Base-by-base conservation (phyloP, 2,888 invertebrate genomes). In the Anthoptus insignis region DNA sequence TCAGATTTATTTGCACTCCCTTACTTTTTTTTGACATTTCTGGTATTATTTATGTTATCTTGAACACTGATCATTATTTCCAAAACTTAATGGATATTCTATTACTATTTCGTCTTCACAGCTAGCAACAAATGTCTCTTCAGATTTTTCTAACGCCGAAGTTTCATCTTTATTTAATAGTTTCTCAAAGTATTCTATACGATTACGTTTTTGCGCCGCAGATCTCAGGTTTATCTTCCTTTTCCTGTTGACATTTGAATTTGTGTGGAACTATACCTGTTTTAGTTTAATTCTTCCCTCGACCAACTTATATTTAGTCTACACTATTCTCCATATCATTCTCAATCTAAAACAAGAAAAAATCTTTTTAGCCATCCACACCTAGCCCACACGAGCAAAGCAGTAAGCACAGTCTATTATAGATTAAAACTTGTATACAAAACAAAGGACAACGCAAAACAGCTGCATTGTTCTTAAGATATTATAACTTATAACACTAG, bases 261-360 rank as follows among this genome's bases (percentile, higher is more conserved):
- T 72, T 73, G 56, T 75, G 73, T 11, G 76, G 76, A 60, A 73
- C 64, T 61, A 65, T 52, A 47, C 70, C 72, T 66, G 21, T 66
- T 74, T 76, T 8, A 76, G 69, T 74, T 73, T 72, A 56, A 72
- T 34, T 60, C 59, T 70, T 42, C 73, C 74, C 22, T 72, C 76
- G 27, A 74, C 70, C 64, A 74, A 34, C 53, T 74, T 74, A 69
- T 63, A 68, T 67, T 73, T 73, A 65, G 50, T 66, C 61, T 71
- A 74, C n/a, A n/a, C n/a, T n/a, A 60, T 72, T 74, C 58, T 69
- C 70, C 70, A 73, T 75, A 68, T 73, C 73, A 63, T 65, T 67
- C 39, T 74, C 70, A 66, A 74, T 57, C 73, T 74, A 59, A 68
- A 73, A 70, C 67, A 71, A 68, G 39, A 65, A 68, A 63, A 60